Evolutionary conservation across 2,888 invertebrate genomes (phyloP).

Genomic region (Monochamus alternatus): DNA sequence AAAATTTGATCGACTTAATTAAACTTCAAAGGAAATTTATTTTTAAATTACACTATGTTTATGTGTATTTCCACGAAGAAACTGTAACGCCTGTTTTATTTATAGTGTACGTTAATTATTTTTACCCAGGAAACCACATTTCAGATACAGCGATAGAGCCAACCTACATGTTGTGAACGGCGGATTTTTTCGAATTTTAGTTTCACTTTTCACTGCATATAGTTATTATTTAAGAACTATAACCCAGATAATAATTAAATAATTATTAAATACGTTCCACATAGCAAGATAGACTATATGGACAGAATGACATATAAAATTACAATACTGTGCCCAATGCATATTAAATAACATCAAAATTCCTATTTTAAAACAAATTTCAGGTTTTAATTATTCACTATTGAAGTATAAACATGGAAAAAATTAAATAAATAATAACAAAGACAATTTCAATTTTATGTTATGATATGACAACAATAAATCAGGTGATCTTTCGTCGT

Average conservation of each 20-base stretch:
- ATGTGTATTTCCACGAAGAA: slow-evolving; percentile 34
- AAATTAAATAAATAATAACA: too few relatives aligned
- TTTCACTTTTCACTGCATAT: slow-evolving; percentile 28
- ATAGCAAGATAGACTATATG: neutral
- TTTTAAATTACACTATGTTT: slow-evolving; percentile 41
- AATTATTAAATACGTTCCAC: slow-evolving; percentile 14
- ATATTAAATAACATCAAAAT: too few relatives aligned
- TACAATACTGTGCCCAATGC: neutral
- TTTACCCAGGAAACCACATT: slow-evolving; percentile 41
- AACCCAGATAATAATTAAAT: slow-evolving; percentile 37
- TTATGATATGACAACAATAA: too few relatives aligned
- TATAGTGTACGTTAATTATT: slow-evolving; percentile 39
- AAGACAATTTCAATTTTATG: too few relatives aligned
- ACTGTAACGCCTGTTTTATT: slow-evolving; percentile 38
- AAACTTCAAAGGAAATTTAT: slow-evolving; percentile 34
- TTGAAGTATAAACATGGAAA: too few relatives aligned
- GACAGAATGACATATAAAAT: neutral
- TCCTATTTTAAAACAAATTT: too few relatives aligned
- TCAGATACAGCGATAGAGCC: slow-evolving; percentile 29
- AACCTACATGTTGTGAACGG: slow-evolving; percentile 23
- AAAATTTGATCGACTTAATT: slow-evolving; percentile 7
- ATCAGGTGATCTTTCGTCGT: too few relatives aligned
- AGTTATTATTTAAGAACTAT: slow-evolving; percentile 31
- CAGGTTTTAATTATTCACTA: too few relatives aligned
- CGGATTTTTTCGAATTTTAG: slow-evolving; percentile 25